A percentile compares a stretch with the other conserved stretches of the same genome.
Conservation (phyloP, 2,888 invertebrate species). For the Drosophila anomelani region DNA sequence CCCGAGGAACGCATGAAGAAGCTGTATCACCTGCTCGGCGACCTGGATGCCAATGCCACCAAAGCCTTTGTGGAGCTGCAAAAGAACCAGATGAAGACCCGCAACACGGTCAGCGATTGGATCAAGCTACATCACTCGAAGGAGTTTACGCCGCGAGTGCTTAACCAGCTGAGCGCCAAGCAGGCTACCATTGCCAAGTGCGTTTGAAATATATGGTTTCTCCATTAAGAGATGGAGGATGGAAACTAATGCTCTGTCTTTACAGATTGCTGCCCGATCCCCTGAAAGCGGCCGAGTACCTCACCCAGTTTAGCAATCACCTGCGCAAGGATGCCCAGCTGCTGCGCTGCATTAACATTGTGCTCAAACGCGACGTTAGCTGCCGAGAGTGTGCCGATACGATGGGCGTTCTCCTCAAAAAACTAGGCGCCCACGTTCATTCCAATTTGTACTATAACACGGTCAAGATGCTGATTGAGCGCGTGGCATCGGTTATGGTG, state of each 20-base stretch:
- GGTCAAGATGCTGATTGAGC: slow-evolving; percentile 96
- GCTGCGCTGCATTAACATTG: slow-evolving; percentile 93
- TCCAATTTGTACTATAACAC: slow-evolving; percentile 98
- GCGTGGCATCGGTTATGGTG: slow-evolving; percentile 98
- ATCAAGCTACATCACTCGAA: slow-evolving; percentile 91
- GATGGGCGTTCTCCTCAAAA: slow-evolving; percentile 93
- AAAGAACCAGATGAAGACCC: slow-evolving; percentile 93
- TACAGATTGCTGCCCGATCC: slow-evolving; percentile 94
- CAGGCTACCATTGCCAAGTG: slow-evolving; percentile 84
- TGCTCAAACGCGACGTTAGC: slow-evolving; percentile 94
- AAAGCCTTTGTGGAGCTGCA: slow-evolving; percentile 97
- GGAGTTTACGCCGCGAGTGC: slow-evolving; percentile 88
- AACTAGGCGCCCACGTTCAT: slow-evolving; percentile 97
- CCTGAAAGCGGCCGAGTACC: slow-evolving; percentile 94
- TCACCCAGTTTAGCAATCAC: slow-evolving; percentile 92
- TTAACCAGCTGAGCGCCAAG: slow-evolving; percentile 90
- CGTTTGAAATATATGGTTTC: slow-evolving; percentile 29
- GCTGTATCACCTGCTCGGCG: slow-evolving; percentile 94
- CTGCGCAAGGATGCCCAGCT: slow-evolving; percentile 90
- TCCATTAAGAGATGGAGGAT: background rate
- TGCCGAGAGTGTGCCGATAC: slow-evolving; percentile 97
- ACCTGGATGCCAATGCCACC: slow-evolving; percentile 97
- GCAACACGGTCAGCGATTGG: slow-evolving; percentile 94
- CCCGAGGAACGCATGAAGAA: slow-evolving; percentile 96
- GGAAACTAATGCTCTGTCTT: background rate